Conservation (phyloP, 2,888 invertebrate genomes). For the Cremastinae sp. region DNA sequence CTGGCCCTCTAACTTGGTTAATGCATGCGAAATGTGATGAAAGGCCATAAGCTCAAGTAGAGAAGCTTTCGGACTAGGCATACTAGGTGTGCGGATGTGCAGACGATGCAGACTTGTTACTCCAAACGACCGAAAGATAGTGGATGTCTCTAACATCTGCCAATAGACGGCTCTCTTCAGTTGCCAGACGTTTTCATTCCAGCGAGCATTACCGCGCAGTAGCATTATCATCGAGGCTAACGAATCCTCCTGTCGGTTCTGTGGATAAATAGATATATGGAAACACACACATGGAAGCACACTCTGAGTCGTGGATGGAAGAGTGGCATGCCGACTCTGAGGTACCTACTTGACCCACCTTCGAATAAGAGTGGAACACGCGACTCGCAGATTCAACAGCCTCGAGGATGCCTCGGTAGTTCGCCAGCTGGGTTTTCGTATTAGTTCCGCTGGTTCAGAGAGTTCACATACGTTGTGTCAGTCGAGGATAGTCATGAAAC, state of each 20-base stretch:
- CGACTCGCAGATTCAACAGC: constrained; percentile 64
- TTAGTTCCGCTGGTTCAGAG: constrained; percentile 38
- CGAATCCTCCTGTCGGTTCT: constrained; percentile 36
- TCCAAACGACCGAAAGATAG: constrained; percentile 3
- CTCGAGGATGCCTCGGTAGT: constrained; percentile 26
- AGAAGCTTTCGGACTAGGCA: no score
- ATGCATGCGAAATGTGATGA: no score
- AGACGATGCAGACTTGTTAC: background rate
- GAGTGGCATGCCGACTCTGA: constrained; percentile 40
- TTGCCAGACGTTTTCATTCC: constrained; percentile 19
- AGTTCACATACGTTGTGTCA: constrained; percentile 27
- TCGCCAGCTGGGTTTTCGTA: constrained; percentile 7
- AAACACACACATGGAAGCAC: constrained; percentile 44
- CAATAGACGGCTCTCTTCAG: background rate
- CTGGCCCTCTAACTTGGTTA: no score
- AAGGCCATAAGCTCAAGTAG: no score
- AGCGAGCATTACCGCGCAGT: constrained; percentile 41
- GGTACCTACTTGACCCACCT: constrained; percentile 68
- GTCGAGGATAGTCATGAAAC: constrained; percentile 53
- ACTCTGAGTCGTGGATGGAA: background rate
- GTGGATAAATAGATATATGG: constrained; percentile 26
- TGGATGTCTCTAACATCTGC: background rate
- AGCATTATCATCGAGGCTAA: constrained; percentile 52
- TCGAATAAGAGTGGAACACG: constrained; percentile 54
- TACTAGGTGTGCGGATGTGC: no score